phyloP scores from a whole-genome alignment of 2,888 invertebrate genomes.

The Caenorhabditis macrosperma region DNA sequence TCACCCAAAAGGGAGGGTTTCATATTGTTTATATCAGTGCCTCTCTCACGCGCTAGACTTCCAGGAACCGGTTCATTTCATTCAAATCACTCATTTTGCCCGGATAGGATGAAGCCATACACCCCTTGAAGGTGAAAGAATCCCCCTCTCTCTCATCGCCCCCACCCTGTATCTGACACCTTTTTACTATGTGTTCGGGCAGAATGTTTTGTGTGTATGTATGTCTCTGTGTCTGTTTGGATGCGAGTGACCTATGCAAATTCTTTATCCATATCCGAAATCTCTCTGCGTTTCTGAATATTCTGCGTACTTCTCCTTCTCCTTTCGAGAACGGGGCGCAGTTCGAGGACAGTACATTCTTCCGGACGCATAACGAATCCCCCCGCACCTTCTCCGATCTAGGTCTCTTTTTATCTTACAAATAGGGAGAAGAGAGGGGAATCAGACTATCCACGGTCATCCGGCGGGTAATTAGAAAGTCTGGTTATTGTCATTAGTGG shows the following conservation, averaged over 20 bases:
- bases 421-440: neutral
- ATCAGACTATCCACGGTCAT: neutral
- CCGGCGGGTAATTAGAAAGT: neutral
- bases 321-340: conserved; percentile 14
- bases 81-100: conserved; percentile 48
- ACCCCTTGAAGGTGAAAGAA: conserved; percentile 26
- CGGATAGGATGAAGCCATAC: conserved; percentile 34
- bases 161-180: conserved; percentile 28
- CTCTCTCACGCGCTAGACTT: neutral
- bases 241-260: conserved; percentile 48
- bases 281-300: conserved; percentile 49
- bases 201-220: conserved; percentile 38
- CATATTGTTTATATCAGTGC: conserved; percentile 37
- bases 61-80: conserved; percentile 47
- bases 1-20: neutral
- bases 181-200: conserved; percentile 41
- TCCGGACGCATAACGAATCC: conserved; percentile 1
- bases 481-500: conserved; percentile 30
- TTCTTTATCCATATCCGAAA: conserved; percentile 46
- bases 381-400: conserved; percentile 16
- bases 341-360: conserved; percentile 39
- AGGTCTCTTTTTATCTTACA: conserved; percentile 29
- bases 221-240: conserved; percentile 17
- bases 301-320: conserved; percentile 14
- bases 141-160: conserved; percentile 21